phyloP scores from a whole-genome alignment of 1,140 invertebrate genomes.

The Megalopta genalis region DNA sequence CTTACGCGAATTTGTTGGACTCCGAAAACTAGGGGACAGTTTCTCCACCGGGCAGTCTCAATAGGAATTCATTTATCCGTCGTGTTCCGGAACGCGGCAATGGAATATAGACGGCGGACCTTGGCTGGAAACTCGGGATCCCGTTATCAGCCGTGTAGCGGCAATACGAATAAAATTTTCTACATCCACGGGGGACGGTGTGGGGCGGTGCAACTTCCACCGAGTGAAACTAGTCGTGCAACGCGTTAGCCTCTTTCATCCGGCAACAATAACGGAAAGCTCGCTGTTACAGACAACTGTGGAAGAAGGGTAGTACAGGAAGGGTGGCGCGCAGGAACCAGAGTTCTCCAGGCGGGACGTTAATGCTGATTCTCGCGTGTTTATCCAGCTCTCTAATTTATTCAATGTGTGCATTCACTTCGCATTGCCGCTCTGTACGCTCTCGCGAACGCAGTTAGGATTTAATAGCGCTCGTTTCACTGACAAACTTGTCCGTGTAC shows the following conservation, averaged over 20 bases:
- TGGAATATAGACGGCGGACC: not conserved
- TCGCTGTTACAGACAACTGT: constrained; percentile 35
- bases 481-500: constrained; percentile 65
- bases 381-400: constrained; percentile 72
- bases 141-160: not conserved
- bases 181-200: not conserved
- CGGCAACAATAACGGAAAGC: constrained; percentile 54
- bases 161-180: constrained; percentile 28
- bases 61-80: not conserved
- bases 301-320: constrained; percentile 25
- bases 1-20: constrained; percentile 11
- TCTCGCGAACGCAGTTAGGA: constrained; percentile 69
- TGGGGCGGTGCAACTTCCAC: not conserved
- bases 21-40: not conserved
- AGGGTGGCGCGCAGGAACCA: not conserved
- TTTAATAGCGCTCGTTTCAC: constrained; percentile 70
- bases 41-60: not conserved
- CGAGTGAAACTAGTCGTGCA: constrained; percentile 21
- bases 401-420: constrained; percentile 72
- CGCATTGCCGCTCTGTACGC: constrained; percentile 60
- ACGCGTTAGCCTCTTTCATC: constrained; percentile 51
- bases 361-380: constrained; percentile 66
- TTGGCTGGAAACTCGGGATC: no score
- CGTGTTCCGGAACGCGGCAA: not conserved
- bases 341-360: constrained; percentile 46